Evolutionary conservation across 2,113 vertebrate genomes (phyloP).

Genomic region (Cyanoliseus patagonus): DNA sequence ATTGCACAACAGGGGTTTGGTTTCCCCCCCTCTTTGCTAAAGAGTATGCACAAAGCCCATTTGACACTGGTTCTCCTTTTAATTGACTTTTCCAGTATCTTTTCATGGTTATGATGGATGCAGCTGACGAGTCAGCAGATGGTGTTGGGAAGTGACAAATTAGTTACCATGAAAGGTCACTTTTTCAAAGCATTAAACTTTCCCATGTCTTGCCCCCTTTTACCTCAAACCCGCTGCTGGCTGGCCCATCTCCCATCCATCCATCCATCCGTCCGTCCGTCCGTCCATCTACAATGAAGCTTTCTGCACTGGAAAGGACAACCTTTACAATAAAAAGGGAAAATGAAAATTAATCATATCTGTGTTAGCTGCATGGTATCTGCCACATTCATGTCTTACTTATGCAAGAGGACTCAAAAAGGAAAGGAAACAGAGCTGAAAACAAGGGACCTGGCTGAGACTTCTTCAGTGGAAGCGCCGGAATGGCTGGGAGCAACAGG

Average conservation of each 20-base stretch:
- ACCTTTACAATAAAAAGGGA: constrained; percentile 23
- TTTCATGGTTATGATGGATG: constrained; percentile 42
- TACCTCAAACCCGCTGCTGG: constrained; percentile 8
- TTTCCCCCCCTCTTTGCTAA: background rate
- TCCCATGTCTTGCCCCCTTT: background rate
- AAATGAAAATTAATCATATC: constrained; percentile 46
- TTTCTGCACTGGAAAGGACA: background rate
- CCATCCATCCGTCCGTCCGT: background rate
- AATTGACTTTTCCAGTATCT: constrained; percentile 38
- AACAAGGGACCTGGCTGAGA: background rate
- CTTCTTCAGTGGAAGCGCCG: background rate
- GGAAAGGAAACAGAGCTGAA: background rate
- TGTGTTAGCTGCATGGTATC: constrained; percentile 21
- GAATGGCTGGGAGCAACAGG: background rate
- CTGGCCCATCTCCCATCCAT: constrained; percentile 36
- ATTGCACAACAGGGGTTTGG: too few species aligned
- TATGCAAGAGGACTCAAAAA: background rate
- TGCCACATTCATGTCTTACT: constrained; percentile 25
- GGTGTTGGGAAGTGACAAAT: constrained; percentile 62
- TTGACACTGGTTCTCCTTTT: background rate
- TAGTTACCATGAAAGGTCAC: constrained; percentile 65
- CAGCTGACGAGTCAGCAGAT: constrained; percentile 62
- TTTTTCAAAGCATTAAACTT: constrained; percentile 57
- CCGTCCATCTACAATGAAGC: background rate
- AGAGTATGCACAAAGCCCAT: background rate